Percentiles rank a stretch among this genome's conserved stretches.
phyloP scores from a whole-genome alignment of 1,140 invertebrate species.

The Hylyphantes graminicola region DNA sequence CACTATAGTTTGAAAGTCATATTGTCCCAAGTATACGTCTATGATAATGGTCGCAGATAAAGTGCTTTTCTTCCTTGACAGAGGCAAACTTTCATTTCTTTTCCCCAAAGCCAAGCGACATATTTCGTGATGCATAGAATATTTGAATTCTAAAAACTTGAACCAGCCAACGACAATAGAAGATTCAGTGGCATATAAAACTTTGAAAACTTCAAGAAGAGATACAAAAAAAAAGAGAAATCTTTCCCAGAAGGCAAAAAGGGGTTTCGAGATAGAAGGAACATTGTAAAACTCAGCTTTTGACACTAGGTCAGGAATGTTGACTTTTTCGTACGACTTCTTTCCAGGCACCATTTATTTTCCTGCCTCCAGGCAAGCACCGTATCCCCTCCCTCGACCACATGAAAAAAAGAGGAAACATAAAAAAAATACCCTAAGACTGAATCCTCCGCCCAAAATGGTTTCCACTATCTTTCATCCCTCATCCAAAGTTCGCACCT shows the following conservation, averaged over 20 bases:
- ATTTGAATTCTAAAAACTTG: constrained; percentile 52
- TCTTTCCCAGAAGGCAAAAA: constrained; percentile 59
- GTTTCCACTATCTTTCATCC: constrained; percentile 57
- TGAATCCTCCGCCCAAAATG: constrained; percentile 30
- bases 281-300: constrained; percentile 60
- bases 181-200: constrained; percentile 33
- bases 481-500: constrained; percentile 56
- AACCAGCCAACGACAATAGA: constrained; percentile 15
- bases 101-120: constrained; percentile 28
- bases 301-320: constrained; percentile 61
- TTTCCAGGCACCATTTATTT: constrained; percentile 58
- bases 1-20: neutral
- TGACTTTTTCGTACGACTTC: constrained; percentile 57
- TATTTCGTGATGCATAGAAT: constrained; percentile 47
- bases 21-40: neutral
- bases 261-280: constrained; percentile 47
- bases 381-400: constrained; percentile 46
- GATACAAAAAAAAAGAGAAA: constrained; percentile 32
- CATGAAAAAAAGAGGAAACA: constrained; percentile 11
- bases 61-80: constrained; percentile 16
- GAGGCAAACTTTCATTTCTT: neutral
- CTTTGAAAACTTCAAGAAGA: constrained; percentile 48
- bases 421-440: constrained; percentile 6
- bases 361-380: constrained; percentile 42
- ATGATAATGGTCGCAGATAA: constrained; percentile 13